Evolutionary conservation across 2,888 invertebrate genomes (phyloP).

Genomic region (Andrena dorsata): DNA sequence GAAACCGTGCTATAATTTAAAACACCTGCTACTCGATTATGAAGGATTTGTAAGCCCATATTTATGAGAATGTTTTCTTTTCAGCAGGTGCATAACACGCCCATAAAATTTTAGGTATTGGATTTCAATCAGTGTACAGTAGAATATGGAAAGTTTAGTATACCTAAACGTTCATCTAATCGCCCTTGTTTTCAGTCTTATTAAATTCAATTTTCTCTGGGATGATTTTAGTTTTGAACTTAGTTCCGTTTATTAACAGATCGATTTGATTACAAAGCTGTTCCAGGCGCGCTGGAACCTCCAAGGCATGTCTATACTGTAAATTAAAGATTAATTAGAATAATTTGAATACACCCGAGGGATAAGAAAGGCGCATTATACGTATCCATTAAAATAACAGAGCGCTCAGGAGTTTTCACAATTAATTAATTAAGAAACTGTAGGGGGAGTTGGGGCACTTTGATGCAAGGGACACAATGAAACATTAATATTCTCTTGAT

Average conservation of each 20-base stretch:
- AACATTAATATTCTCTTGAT: too few species aligned
- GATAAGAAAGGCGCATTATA: slow-evolving; percentile 2
- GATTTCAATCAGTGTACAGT: not conserved
- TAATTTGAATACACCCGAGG: slow-evolving; percentile 24
- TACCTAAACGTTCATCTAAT: too few species aligned
- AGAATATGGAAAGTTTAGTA: too few species aligned
- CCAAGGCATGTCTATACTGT: slow-evolving; percentile 20
- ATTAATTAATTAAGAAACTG: slow-evolving; percentile 11
- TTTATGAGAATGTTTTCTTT: not conserved
- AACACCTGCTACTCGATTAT: not conserved
- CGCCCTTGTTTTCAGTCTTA: not conserved
- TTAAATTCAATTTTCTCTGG: not conserved
- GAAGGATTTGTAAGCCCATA: not conserved
- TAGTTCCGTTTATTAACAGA: slow-evolving; percentile 18
- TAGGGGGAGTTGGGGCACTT: too few species aligned
- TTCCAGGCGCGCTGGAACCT: not conserved
- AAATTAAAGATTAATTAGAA: slow-evolving; percentile 41
- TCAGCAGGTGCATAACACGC: not conserved
- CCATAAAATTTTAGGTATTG: not conserved
- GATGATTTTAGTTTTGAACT: not conserved
- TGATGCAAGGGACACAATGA: too few species aligned
- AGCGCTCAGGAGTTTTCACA: not conserved
- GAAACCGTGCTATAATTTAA: not conserved
- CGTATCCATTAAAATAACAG: not conserved
- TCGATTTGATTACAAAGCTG: slow-evolving; percentile 24